Conservation (phyloP, 2,888 invertebrate species). For the Apotomis capreana region DNA sequence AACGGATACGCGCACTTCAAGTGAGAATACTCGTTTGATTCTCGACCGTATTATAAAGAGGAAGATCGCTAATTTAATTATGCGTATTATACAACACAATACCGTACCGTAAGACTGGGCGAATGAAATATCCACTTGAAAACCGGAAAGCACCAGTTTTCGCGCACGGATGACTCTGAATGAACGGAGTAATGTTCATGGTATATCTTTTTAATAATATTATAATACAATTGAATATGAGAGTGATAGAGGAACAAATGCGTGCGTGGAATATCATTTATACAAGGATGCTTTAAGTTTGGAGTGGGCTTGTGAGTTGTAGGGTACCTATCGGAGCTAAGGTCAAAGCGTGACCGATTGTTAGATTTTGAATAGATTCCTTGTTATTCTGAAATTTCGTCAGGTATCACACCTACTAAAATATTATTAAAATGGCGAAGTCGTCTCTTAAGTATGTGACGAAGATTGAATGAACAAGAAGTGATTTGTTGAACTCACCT, state of each 20-base stretch:
- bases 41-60: conserved; percentile 19
- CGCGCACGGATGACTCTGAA: conserved; percentile 72
- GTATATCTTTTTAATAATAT: conserved; percentile 80
- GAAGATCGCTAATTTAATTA: conserved; percentile 29
- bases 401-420: too few species aligned
- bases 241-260: conserved; percentile 55
- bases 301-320: conserved; percentile 49
- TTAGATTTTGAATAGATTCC: neutral
- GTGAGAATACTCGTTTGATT: neutral
- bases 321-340: conserved; percentile 24
- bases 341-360: conserved; percentile 4
- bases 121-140: conserved; percentile 63
- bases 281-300: conserved; percentile 50
- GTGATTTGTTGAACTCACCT: too few species aligned
- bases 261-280: conserved; percentile 50
- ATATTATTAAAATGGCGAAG: too few species aligned
- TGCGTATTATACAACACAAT: conserved; percentile 2
- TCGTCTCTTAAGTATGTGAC: too few species aligned
- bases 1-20: conserved; percentile 64
- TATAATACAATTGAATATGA: conserved; percentile 66
- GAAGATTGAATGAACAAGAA: too few species aligned
- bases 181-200: conserved; percentile 64
- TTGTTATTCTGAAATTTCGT: neutral
- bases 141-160: conserved; percentile 79
- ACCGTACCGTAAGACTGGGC: conserved; percentile 26